Conservation (phyloP, 2,113 vertebrate species). For the Epinephelus moara region DNA sequence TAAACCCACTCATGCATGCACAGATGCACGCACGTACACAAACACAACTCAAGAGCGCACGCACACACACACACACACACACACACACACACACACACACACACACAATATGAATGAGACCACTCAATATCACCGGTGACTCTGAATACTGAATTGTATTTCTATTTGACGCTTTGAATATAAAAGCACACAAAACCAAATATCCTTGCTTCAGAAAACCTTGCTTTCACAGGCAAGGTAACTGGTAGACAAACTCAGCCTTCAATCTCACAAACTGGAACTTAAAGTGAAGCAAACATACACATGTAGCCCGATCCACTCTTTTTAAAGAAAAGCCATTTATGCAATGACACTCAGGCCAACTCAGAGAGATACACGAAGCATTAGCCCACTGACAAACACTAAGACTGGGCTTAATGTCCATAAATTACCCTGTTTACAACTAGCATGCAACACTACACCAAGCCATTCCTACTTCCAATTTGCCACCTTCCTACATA, state of each 20-base stretch:
- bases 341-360: slow-evolving; percentile 1
- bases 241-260: slow-evolving; percentile 26
- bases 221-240: slow-evolving; percentile 41
- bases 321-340: slow-evolving; percentile 36
- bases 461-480: background rate
- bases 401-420: slow-evolving; percentile 9
- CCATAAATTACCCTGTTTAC: slow-evolving; percentile 23
- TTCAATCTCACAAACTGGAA: slow-evolving; percentile 31
- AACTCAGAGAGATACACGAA: slow-evolving; percentile 23
- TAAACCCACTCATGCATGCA: slow-evolving; percentile 7
- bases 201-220: slow-evolving; percentile 49
- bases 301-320: background rate
- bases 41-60: background rate
- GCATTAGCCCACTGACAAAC: slow-evolving; percentile 26
- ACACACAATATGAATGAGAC: slow-evolving; percentile 23
- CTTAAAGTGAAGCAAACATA: slow-evolving; percentile 38
- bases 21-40: background rate
- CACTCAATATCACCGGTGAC: slow-evolving; percentile 20
- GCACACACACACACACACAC: background rate
- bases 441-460: background rate
- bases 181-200: slow-evolving; percentile 42
- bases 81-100: background rate
- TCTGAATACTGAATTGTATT: slow-evolving; percentile 36
- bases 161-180: slow-evolving; percentile 35
- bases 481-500: slow-evolving; percentile 5